Evolutionary conservation across 2,797 vertebrate species (phyloP), one percentile per base, ranked within the genome.

Genomic region (Chaunax sp.): DNA sequence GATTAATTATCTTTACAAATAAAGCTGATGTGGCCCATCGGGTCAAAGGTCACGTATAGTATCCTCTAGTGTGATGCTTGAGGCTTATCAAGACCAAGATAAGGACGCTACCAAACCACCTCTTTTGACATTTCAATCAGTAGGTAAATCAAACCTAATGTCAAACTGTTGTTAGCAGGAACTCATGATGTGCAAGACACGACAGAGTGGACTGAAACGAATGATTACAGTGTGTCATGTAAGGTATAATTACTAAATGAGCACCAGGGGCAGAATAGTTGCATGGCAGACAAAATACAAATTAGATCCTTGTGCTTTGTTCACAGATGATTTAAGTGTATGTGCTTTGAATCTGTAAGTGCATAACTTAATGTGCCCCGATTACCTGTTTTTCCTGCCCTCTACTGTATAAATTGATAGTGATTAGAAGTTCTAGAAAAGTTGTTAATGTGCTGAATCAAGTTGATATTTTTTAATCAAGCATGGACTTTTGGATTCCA

Each of bases 11-110:
- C 26, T 30, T 6, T 7, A 12, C 3, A 55, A 30, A 50, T 57
- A 40, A 11, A 69, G 82, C 3, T 83, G 86, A 90, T 86, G 86
- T 91, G 85, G 80, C 82, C 56, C 60, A 3, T 53, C 2, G 53
- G 81, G 83, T 90, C 73, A 92, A 87, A 88, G 91, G 76, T 81
- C 60, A 72, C 12, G 0, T 9, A 18, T 13, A 30, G 22, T 1
- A n/a, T 4, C 51, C 1, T 14, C 18, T 47, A 8, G 41, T 37
- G 10, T 6, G 9, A 62, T 19, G n/a, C n/a, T 41, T 54, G 40
- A 40, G 16, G 26, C 28, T 19, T 47, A 6, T 47, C 23, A 19
- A 10, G 18, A 30, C 64, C 23, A 43, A 62, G 44, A 18, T 20
- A 51, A 10, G 35, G 55, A 62, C n/a, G 22, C 9, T 43, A 54